These are phyloP conservation scores for Rhincodon typus DNA, from an alignment of 2,797 vertebrate species.

Conservation along the genomic window DNA sequence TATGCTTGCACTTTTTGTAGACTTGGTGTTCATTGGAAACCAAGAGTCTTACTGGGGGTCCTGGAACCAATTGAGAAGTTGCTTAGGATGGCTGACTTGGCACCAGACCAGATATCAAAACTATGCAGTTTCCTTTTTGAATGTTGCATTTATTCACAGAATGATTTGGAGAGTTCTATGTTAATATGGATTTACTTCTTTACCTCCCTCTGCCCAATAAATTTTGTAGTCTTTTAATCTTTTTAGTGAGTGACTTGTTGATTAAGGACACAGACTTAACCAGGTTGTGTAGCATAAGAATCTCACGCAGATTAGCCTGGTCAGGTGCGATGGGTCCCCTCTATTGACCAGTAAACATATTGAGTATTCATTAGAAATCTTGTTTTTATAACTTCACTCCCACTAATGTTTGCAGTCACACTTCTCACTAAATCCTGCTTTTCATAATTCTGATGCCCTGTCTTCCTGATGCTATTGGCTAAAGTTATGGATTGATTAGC, in stretches of 20 bases:
- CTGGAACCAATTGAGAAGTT: neutral
- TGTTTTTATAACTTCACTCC: neutral
- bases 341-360: neutral
- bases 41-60: neutral
- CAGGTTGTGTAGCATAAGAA: neutral
- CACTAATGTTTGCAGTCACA: neutral
- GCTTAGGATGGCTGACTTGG: neutral
- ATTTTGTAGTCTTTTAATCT: neutral
- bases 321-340: neutral
- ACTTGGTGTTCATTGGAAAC: neutral
- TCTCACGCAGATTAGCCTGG: neutral
- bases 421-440: neutral
- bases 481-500: neutral
- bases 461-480: neutral
- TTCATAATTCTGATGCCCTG: neutral
- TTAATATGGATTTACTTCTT: neutral
- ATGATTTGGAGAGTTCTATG: neutral
- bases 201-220: too few species aligned
- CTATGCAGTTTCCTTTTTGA: neutral
- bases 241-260: neutral
- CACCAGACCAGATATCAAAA: neutral
- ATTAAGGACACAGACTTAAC: neutral
- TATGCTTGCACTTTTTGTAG: neutral
- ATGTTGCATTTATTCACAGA: neutral
- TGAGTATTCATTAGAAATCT: neutral